These are phyloP conservation scores for Valencia hispanica DNA, from an alignment of 2,797 vertebrate genomes.

Conservation along the genomic window DNA sequence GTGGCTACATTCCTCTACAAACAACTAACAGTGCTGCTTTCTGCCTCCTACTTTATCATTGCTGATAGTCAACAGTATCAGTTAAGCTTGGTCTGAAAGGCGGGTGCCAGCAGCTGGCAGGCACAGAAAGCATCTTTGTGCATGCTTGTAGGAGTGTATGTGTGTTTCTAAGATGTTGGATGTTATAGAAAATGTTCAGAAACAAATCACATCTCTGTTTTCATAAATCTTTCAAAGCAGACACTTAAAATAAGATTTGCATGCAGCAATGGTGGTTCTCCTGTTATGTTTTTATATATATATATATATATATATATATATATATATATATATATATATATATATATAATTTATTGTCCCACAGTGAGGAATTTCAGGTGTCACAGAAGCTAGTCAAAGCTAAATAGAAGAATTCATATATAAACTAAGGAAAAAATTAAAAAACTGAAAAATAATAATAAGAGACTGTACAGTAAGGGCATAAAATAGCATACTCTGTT, in stretches of 20 bases:
- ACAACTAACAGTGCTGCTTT: slow-evolving; percentile 16
- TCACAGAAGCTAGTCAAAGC: too few relatives aligned
- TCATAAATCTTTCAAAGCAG: not conserved
- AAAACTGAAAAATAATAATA: too few relatives aligned
- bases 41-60: slow-evolving; percentile 7
- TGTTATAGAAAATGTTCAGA: slow-evolving; percentile 2
- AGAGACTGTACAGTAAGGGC: too few relatives aligned
- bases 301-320: too few relatives aligned
- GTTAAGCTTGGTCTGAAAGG: slow-evolving; percentile 37
- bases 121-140: slow-evolving; percentile 45
- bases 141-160: not conserved
- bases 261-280: not conserved
- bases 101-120: slow-evolving; percentile 53
- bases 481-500: too few relatives aligned
- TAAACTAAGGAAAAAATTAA: too few relatives aligned
- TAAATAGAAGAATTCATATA: too few relatives aligned
- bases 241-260: not conserved
- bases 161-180: slow-evolving; percentile 1
- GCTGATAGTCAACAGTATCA: slow-evolving; percentile 42
- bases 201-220: not conserved
- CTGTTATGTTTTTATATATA: too few relatives aligned
- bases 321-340: too few relatives aligned
- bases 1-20: slow-evolving; percentile 1
- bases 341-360: too few relatives aligned
- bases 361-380: too few relatives aligned